Evolutionary conservation across 2,888 invertebrate genomes (phyloP).

Genomic region (Hyles lineata): DNA sequence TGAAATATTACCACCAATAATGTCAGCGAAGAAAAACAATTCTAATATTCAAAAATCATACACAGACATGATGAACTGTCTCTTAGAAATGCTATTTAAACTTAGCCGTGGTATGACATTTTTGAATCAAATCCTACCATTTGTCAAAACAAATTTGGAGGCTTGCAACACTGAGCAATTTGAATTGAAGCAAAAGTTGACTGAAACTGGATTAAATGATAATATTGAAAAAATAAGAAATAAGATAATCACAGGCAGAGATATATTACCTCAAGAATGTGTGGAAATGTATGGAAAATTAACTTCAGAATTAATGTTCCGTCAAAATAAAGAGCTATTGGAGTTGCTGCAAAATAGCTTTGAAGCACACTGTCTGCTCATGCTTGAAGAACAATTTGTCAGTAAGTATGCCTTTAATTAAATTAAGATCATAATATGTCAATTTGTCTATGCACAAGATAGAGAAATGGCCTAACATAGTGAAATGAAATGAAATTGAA

Average conservation of each 20-base stretch:
- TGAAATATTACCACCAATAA: slow-evolving; percentile 68
- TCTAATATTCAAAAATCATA: slow-evolving; percentile 56
- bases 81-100: slow-evolving; percentile 76
- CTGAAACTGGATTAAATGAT: slow-evolving; percentile 47
- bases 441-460: no score
- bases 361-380: slow-evolving; percentile 67
- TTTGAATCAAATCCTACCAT: slow-evolving; percentile 69
- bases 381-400: slow-evolving; percentile 68
- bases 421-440: no score
- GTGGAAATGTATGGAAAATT: slow-evolving; percentile 69
- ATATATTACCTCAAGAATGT: slow-evolving; percentile 71
- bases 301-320: slow-evolving; percentile 76
- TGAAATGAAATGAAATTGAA: no score
- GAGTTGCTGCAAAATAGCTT: slow-evolving; percentile 69
- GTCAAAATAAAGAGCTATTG: slow-evolving; percentile 75
- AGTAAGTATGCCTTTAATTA: slow-evolving; percentile 61
- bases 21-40: slow-evolving; percentile 67
- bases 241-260: slow-evolving; percentile 67
- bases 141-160: slow-evolving; percentile 66
- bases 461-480: no score
- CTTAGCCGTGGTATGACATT: slow-evolving; percentile 72
- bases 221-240: slow-evolving; percentile 55
- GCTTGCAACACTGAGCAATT: slow-evolving; percentile 67
- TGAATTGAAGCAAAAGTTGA: slow-evolving; percentile 58
- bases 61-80: slow-evolving; percentile 66